Base-by-base conservation (phyloP, 2,888 invertebrate species). In the Galerucella calmariensis region DNA sequence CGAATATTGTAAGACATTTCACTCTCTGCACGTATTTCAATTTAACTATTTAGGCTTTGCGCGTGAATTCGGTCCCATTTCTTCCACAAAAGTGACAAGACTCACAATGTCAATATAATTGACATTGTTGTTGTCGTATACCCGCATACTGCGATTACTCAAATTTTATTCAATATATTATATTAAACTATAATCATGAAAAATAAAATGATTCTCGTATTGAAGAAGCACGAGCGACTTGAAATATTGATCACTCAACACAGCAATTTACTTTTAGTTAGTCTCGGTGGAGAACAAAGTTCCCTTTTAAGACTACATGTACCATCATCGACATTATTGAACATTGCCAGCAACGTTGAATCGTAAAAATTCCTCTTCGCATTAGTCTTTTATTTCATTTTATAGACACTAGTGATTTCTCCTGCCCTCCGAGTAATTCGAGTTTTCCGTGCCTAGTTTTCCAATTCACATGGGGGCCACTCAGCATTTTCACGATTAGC, bases 391-490 rank as follows among this genome's bases (percentile, higher is more conserved):
- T 53, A 62, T 69, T 69, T 69, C 16, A 69, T 69, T 69, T 69
- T 69, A 62, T 69, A 69, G 69, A 69, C 51, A 62, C 69, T 61
- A 69, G 61, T 69, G 69, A 69, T 69, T 69, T 69, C 62, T 69
- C 27, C 51, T 63, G 69, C 51, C 62, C 69, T 62, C 61, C 69
- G 48, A 46, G 69, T 41, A 69, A 69, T 69, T 69, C 62, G 62
- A 20, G 53, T 69, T 62, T 69, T 69, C 69, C 69, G 69, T 69
- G 69, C 69, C 69, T 63, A 69, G 69, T 44, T 69, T 69, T 62
- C 53, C 69, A 69, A 69, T 56, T 20, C 56, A 56, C 56, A 56
- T 56, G 56, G 56, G 56, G 56, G 56, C 56, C 56, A 56, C 56
- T 56, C 56, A 56, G 56, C 56, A 56, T 56, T 20, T 56, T 56